Conservation (phyloP, 2,113 vertebrate species). For the Indicator indicator region DNA sequence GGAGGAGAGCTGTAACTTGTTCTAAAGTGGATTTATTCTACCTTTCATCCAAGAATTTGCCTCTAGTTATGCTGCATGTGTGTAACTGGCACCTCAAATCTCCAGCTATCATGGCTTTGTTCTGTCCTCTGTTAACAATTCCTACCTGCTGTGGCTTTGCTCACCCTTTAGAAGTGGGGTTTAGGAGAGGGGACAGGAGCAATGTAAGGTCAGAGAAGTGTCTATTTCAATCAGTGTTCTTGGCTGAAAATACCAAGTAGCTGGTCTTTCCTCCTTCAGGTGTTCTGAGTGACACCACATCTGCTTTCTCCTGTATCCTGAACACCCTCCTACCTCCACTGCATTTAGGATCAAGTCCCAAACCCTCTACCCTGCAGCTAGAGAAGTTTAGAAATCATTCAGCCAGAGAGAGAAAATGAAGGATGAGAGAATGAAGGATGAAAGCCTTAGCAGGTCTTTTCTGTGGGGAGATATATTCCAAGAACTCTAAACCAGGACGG, state of each 20-base stretch:
- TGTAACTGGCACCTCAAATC: neutral
- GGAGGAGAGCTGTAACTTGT: neutral
- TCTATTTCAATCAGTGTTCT: neutral
- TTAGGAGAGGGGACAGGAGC: neutral
- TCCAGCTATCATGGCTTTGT: neutral
- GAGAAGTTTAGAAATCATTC: neutral
- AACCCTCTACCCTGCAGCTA: neutral
- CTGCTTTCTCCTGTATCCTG: neutral
- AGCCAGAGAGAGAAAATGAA: neutral
- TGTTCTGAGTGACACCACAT: neutral
- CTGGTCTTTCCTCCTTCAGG: neutral
- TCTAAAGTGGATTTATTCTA: neutral
- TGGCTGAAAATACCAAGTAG: neutral
- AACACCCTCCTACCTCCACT: fast-evolving
- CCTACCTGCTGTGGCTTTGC: neutral
- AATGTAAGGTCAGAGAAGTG: neutral
- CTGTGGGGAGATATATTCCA: neutral
- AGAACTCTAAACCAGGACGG: neutral
- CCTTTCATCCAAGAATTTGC: neutral
- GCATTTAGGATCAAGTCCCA: neutral
- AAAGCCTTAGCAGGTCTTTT: neutral
- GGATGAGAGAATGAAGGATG: no score
- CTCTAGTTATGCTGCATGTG: neutral
- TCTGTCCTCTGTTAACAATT: neutral
- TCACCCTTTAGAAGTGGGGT: neutral